These are phyloP conservation scores for Phymorhynchus buccinoides DNA, from an alignment of 1,140 invertebrate genomes.

Conservation along the genomic window DNA sequence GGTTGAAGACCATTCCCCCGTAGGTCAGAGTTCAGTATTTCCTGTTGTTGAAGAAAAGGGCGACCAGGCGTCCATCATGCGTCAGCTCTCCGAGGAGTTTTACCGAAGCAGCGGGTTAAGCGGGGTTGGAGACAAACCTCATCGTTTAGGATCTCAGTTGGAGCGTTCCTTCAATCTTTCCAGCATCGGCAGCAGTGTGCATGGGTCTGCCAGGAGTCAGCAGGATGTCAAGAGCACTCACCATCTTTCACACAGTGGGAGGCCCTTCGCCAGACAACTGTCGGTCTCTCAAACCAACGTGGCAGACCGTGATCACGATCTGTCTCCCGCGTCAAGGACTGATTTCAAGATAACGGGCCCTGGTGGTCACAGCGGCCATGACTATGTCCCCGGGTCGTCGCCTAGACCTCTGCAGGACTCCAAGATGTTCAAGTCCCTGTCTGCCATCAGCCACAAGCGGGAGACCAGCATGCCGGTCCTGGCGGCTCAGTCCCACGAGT, in stretches of 20 bases:
- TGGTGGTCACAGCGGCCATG: slow-evolving; percentile 54
- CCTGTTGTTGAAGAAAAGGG: not conserved
- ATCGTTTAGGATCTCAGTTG: slow-evolving; percentile 56
- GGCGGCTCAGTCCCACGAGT: not conserved
- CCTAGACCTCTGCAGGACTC: slow-evolving; percentile 6
- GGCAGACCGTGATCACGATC: slow-evolving; percentile 51
- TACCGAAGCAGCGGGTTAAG: slow-evolving; percentile 44
- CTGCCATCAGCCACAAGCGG: slow-evolving; percentile 16
- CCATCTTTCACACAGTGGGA: slow-evolving; percentile 55
- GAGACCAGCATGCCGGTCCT: not conserved
- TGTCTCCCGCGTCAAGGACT: slow-evolving; percentile 30
- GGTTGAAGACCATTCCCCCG: slow-evolving; percentile 35
- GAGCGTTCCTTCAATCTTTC: slow-evolving; percentile 38
- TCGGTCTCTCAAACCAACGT: slow-evolving; percentile 55
- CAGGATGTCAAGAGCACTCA: slow-evolving; percentile 65
- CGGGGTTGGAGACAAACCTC: slow-evolving; percentile 50
- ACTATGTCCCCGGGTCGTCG: slow-evolving; percentile 11
- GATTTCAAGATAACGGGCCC: slow-evolving; percentile 5
- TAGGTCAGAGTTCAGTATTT: not conserved
- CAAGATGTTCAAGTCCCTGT: slow-evolving; percentile 19
- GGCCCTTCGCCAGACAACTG: slow-evolving; percentile 61
- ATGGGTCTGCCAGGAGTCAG: slow-evolving; percentile 41
- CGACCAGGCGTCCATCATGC: slow-evolving; percentile 79
- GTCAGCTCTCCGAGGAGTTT: slow-evolving; percentile 76
- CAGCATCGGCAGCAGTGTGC: slow-evolving; percentile 48